A percentile compares a stretch with the other conserved stretches of the same genome.
These are phyloP conservation scores for Columba janthina DNA, from an alignment of 2,113 vertebrate species.

Conservation along the genomic window DNA sequence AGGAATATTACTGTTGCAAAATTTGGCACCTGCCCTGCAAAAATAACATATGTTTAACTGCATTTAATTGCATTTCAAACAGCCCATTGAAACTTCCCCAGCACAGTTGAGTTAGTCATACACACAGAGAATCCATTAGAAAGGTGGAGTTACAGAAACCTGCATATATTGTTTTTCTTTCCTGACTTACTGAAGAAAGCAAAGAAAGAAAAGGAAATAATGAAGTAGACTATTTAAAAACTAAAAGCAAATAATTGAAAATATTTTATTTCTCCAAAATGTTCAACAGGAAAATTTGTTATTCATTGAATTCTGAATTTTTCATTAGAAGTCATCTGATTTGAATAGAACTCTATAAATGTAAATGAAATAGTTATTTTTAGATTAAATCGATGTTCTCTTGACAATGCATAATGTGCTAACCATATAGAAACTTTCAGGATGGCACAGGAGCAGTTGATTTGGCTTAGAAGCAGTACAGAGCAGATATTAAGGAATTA, in stretches of 20 bases:
- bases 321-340: not conserved
- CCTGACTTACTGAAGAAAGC: not conserved
- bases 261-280: not conserved
- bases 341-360: slow-evolving; percentile 23
- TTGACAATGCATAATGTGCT: not conserved
- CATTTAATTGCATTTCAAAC: not conserved
- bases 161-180: not conserved
- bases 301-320: slow-evolving; percentile 13
- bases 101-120: not conserved
- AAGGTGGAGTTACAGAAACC: not conserved
- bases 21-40: not conserved
- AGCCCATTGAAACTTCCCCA: not conserved
- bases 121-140: not conserved
- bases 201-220: not conserved
- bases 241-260: not conserved
- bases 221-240: not conserved
- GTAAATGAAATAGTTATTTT: slow-evolving; percentile 26
- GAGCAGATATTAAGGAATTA: not conserved
- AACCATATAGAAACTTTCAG: not conserved
- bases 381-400: not conserved
- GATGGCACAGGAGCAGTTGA: not conserved
- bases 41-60: not conserved
- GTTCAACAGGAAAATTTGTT: not conserved
- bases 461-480: not conserved
- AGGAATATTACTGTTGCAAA: not conserved